Conservation (phyloP, 2,888 invertebrate genomes). For the Machimus atricapillus region DNA sequence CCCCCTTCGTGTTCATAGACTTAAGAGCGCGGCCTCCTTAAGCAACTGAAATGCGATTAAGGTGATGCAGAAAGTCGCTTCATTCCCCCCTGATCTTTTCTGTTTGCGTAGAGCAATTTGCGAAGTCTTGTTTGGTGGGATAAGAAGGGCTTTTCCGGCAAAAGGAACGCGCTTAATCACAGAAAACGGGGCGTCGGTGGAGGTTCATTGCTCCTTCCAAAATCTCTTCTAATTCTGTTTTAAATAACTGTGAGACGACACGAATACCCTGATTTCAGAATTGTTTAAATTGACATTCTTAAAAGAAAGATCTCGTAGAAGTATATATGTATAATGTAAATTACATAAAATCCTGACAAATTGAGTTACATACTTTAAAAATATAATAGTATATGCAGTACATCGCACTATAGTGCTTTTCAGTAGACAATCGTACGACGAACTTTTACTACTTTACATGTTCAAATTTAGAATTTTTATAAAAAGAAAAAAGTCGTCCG, state of each 20-base stretch:
- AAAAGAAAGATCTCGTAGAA: neutral
- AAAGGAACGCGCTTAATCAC: neutral
- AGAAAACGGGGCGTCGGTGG: neutral
- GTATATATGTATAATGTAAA: neutral
- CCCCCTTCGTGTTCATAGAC: neutral
- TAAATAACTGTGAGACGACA: neutral
- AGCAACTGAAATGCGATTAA: constrained; percentile 34
- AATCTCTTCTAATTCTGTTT: neutral
- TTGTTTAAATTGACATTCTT: neutral
- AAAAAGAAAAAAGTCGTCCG: no score
- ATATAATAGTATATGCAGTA: no score
- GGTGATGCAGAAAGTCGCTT: constrained; percentile 22
- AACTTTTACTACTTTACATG: no score
- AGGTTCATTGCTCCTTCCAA: neutral
- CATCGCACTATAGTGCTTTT: no score
- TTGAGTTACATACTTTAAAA: neutral
- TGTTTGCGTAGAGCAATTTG: constrained; percentile 2
- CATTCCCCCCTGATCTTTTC: neutral
- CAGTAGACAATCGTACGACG: no score
- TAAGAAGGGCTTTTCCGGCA: neutral
- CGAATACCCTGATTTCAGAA: neutral
- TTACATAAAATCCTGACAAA: neutral
- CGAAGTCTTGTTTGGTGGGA: neutral
- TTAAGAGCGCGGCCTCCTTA: constrained; percentile 7
- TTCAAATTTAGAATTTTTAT: no score